Percentiles rank a stretch among this genome's conserved stretches.
These are phyloP conservation scores for Nymphalis polychloros DNA, from an alignment of 2,888 invertebrate genomes.

Conservation along the genomic window DNA sequence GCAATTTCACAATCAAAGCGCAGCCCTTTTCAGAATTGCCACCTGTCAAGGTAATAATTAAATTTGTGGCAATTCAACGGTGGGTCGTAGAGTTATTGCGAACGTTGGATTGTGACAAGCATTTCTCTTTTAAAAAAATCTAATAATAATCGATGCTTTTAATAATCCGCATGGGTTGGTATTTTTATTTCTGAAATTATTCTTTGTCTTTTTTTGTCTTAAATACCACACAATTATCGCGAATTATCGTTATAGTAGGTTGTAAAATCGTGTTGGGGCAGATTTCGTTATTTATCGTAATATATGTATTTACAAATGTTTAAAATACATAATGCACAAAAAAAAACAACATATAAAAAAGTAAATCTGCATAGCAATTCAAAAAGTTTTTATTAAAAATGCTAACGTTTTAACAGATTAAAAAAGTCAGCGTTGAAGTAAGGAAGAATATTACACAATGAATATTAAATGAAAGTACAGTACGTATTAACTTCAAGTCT, in stretches of 20 bases:
- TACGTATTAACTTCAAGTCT: conserved; percentile 25
- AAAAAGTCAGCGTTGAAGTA: conserved; percentile 15
- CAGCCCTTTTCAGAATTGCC: conserved; percentile 32
- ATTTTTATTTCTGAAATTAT: background rate
- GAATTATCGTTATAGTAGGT: too few relatives aligned
- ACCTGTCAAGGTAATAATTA: conserved; percentile 50
- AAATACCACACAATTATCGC: too few relatives aligned
- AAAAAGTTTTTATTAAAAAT: conserved; percentile 24
- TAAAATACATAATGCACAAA: too few relatives aligned
- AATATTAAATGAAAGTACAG: conserved; percentile 27
- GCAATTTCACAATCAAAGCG: conserved; percentile 44
- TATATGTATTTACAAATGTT: too few relatives aligned
- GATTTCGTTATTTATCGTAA: too few relatives aligned
- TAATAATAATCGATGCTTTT: conserved; percentile 10
- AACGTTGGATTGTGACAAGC: conserved; percentile 50
- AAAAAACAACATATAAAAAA: background rate
- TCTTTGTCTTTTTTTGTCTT: background rate
- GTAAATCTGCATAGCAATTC: background rate
- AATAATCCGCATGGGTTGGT: background rate
- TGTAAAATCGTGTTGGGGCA: too few relatives aligned
- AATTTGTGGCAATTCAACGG: conserved; percentile 51
- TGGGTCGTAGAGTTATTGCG: conserved; percentile 51
- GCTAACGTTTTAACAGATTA: conserved; percentile 19
- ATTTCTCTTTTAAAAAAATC: conserved; percentile 47
- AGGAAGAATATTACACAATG: conserved; percentile 20